These are phyloP conservation scores for Corythornis madagascariensis DNA, from an alignment of 2,113 vertebrate genomes.

Conservation along the genomic window DNA sequence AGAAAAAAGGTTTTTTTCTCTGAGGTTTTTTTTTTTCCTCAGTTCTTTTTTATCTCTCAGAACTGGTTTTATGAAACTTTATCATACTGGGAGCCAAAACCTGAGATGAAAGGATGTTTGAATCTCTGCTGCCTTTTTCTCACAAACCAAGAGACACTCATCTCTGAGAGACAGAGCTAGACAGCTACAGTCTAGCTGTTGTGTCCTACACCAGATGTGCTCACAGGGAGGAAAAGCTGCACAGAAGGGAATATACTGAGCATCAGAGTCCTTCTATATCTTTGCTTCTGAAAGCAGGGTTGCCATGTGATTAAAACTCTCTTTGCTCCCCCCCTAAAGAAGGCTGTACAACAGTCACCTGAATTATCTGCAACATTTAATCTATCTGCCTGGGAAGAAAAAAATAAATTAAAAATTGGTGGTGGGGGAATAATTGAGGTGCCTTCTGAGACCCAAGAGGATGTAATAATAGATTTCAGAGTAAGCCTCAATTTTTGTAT, in stretches of 20 bases:
- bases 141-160: background rate
- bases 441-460: constrained; percentile 56
- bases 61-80: background rate
- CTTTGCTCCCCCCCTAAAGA: background rate
- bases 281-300: background rate
- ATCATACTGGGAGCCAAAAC: background rate
- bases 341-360: background rate
- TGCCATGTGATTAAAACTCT: background rate
- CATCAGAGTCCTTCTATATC: background rate
- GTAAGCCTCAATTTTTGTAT: constrained; percentile 58
- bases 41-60: background rate
- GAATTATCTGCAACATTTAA: constrained; percentile 28
- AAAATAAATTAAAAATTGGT: background rate
- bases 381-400: constrained; percentile 30
- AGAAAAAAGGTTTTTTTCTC: too few species aligned
- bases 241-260: background rate
- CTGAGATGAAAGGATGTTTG: background rate
- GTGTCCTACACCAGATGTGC: background rate
- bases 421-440: background rate
- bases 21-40: background rate
- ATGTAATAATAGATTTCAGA: constrained; percentile 73
- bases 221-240: background rate
- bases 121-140: background rate
- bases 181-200: background rate
- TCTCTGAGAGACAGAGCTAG: background rate